Evolutionary conservation across 2,888 invertebrate species (phyloP).

Genomic region (Drosophila formosana): DNA sequence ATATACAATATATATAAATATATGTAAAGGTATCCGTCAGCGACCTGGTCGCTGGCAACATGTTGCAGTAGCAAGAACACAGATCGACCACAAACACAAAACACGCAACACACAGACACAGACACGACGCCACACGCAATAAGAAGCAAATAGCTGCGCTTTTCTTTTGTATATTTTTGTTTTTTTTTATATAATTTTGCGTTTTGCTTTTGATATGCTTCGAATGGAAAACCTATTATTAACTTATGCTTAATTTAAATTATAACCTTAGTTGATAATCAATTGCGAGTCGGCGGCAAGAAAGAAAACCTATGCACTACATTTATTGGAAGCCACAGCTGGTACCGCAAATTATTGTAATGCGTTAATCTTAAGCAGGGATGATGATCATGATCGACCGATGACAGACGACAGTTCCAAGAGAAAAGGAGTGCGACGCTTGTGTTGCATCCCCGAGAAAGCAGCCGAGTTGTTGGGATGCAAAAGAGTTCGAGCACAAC

Average conservation of each 20-base stretch:
- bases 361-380: constrained; percentile 20
- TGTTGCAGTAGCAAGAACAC: constrained; percentile 55
- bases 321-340: constrained; percentile 27
- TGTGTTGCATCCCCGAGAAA: constrained; percentile 4
- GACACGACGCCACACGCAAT: constrained; percentile 27
- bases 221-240: constrained; percentile 53
- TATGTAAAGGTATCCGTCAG: constrained; percentile 50
- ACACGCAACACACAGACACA: background rate
- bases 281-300: constrained; percentile 57
- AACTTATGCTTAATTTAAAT: constrained; percentile 68
- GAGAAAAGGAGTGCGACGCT: constrained; percentile 7
- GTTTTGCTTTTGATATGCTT: constrained; percentile 44
- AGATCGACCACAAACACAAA: constrained; percentile 24
- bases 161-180: constrained; percentile 72
- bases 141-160: constrained; percentile 66
- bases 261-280: constrained; percentile 69
- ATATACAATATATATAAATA: constrained; percentile 23
- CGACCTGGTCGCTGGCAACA: constrained; percentile 54
- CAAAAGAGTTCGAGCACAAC: background rate
- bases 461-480: background rate
- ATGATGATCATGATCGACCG: constrained; percentile 11
- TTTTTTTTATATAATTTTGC: constrained; percentile 40
- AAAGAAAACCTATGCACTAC: constrained; percentile 49
- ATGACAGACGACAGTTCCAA: constrained; percentile 28
- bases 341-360: constrained; percentile 20